Evolutionary conservation across 2,888 invertebrate species (phyloP), one percentile per base, ranked within the genome.

Genomic region (Arge pagana): DNA sequence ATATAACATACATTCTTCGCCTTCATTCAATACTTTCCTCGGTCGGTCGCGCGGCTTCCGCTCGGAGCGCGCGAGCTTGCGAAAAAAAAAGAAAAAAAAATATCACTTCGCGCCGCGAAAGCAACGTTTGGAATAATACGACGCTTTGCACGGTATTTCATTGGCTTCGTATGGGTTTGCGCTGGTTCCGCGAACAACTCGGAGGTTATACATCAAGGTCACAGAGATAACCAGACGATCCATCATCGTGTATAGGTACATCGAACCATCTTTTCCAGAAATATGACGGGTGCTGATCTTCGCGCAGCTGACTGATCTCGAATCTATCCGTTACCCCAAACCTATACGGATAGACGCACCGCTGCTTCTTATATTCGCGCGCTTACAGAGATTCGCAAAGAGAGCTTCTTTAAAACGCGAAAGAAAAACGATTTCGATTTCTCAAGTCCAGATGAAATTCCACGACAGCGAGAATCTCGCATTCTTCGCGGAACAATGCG

Each of bases 261-360:
- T n/a, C n/a, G 58, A 61, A 62, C 59, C 62, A 62, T 64, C 60
- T 60, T 63, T 62, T 62, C 61, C 59, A 62, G 60, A 55, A 59
- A 63, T 61, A 62, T 60, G 63, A 64, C 61, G 59, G 60, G n/a
- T n/a, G n/a, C 60, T 55, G 60, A 62, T 63, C 58, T 50, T 40
- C 50, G 40, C 30, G 21, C 31, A 19, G 13, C n/a, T n/a, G n/a
- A n/a, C n/a, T n/a, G n/a, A n/a, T n/a, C n/a, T n/a, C n/a, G n/a
- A n/a, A n/a, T n/a, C n/a, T n/a, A n/a, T n/a, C n/a, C n/a, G n/a
- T n/a, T n/a, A n/a, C n/a, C n/a, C n/a, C n/a, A n/a, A n/a, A n/a
- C n/a, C n/a, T n/a, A n/a, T n/a, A n/a, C n/a, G n/a, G n/a, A n/a
- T n/a, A n/a, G n/a, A n/a, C n/a, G n/a, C n/a, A n/a, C n/a, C n/a